These are phyloP conservation scores for Melieria crassipennis DNA, from an alignment of 2,888 invertebrate species.

Conservation along the genomic window DNA sequence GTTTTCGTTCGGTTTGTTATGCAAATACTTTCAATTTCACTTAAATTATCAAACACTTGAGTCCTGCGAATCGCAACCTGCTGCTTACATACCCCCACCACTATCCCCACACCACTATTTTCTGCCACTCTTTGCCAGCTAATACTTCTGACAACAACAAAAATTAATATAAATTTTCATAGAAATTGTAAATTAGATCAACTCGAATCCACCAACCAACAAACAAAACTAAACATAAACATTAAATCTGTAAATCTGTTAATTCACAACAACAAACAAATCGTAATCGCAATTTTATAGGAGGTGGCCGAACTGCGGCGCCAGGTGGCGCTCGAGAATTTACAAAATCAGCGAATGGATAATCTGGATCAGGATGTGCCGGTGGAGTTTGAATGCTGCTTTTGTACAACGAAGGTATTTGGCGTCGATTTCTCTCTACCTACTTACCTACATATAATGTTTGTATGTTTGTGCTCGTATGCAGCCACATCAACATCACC, in stretches of 20 bases:
- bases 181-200: not conserved
- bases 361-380: slow-evolving; percentile 87
- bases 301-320: slow-evolving; percentile 67
- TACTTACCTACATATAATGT: not conserved
- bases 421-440: not conserved
- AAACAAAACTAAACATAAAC: slow-evolving; percentile 22
- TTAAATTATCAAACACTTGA: too few relatives aligned
- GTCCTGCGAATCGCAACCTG: too few relatives aligned
- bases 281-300: slow-evolving; percentile 55
- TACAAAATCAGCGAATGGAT: slow-evolving; percentile 67
- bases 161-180: too few relatives aligned
- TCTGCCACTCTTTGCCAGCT: too few relatives aligned
- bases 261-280: slow-evolving; percentile 19
- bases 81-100: too few relatives aligned
- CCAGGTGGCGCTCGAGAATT: slow-evolving; percentile 66
- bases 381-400: slow-evolving; percentile 97
- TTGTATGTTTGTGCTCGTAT: too few relatives aligned
- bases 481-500: too few relatives aligned
- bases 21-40: too few relatives aligned
- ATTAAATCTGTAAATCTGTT: not conserved
- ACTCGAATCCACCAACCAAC: slow-evolving; percentile 19
- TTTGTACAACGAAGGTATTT: slow-evolving; percentile 91
- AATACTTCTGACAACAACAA: too few relatives aligned
- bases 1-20: too few relatives aligned
- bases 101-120: too few relatives aligned